Base-by-base conservation (phyloP, 1,140 invertebrate species). In the Pantala flavescens region DNA sequence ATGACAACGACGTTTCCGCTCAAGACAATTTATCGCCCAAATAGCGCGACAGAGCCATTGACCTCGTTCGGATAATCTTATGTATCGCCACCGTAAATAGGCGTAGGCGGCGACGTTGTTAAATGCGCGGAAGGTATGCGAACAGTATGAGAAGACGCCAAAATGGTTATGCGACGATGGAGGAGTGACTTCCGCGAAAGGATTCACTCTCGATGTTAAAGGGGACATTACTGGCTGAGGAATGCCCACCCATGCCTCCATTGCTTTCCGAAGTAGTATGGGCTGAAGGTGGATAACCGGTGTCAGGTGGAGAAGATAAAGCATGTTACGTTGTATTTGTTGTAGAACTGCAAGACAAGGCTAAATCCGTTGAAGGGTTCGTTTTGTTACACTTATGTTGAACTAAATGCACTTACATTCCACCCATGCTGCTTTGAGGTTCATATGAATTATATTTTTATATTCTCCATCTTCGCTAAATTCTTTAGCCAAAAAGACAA, bases 11-110 rank as follows among this genome's bases (percentile, higher is more conserved):
- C 49, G 49, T 63, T 63, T 63, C 49, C 49, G 14, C 49, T 12
- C 12, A 7, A 7, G 16, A 16, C 49, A 14, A 63, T 21, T 63
- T 63, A 16, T 21, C 49, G 12, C 12, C 49, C 49, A 63, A 63
- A 63, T 63, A 63, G 49, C 49, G 12, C 49, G 49, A 12, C n/a
- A 63, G 49, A 63, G 49, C 16, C 49, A 63, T 63, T 63, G 49
- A 63, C 49, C 49, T 63, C 49, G 12, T 63, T 63, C 49, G n/a
- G 49, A 63, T 63, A 63, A 63, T 63, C 49, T 63, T 21, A 63
- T 16, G 49, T 63, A 63, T 12, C 49, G 12, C 49, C 49, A 1
- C 49, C 49, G 49, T 63, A 63, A 63, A 63, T 63, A 63, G 49
- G 49, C 49, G 49, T 63, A 12, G 49, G 49, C 49, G 49, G 49